Conservation (phyloP, 2,797 vertebrate genomes). For the Bryconaethiops microstoma region DNA sequence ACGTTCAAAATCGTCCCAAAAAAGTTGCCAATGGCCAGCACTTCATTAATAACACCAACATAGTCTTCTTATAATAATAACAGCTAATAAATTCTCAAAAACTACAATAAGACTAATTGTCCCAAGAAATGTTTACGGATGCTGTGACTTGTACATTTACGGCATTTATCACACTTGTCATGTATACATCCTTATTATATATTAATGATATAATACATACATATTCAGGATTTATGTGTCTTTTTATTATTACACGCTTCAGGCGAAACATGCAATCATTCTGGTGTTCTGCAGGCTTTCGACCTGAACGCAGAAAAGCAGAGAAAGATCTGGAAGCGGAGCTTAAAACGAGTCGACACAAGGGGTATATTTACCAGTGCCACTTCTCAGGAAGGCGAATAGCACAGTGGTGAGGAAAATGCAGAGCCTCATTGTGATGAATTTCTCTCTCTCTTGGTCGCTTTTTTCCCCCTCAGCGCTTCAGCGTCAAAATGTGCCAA, state of each 20-base stretch:
- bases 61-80: neutral
- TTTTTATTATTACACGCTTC: no score
- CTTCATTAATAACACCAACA: neutral
- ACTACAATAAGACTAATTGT: neutral
- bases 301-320: neutral
- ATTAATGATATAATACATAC: no score
- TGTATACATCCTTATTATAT: no score
- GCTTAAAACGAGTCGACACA: neutral
- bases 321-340: neutral
- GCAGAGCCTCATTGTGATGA: constrained; percentile 35
- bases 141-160: no score
- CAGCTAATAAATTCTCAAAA: neutral
- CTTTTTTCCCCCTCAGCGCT: neutral
- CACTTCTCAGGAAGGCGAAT: constrained; percentile 19
- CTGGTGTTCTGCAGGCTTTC: neutral
- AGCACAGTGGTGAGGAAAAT: constrained; percentile 30
- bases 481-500: constrained; percentile 7
- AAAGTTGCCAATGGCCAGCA: neutral
- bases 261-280: no score
- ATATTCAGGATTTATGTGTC: no score
- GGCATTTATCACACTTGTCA: no score
- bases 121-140: no score
- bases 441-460: neutral
- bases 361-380: constrained; percentile 49
- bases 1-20: no score